Conservation (phyloP, 2,888 invertebrate species). For the Trilocha varians region DNA sequence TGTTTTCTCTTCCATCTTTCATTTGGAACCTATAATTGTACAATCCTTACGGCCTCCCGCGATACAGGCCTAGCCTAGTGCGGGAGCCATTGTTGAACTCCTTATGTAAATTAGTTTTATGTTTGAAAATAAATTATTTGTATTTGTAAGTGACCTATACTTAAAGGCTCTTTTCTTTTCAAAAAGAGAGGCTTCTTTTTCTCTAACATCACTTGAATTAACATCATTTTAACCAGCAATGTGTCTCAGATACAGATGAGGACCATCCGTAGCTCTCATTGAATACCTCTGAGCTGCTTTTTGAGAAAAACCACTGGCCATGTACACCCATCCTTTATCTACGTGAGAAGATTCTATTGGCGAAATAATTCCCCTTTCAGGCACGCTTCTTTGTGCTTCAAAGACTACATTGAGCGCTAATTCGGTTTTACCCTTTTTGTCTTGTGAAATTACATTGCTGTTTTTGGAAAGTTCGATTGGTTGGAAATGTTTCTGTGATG, state of each 20-base stretch:
- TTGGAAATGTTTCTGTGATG: too few species aligned
- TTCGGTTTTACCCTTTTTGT: not conserved
- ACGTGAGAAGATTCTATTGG: slow-evolving; percentile 54
- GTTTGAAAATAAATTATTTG: too few species aligned
- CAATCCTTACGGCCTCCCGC: too few species aligned
- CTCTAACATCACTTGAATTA: not conserved
- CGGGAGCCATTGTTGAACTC: too few species aligned
- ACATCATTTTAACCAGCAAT: slow-evolving; percentile 12
- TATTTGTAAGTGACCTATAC: too few species aligned
- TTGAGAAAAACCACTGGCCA: slow-evolving; percentile 53
- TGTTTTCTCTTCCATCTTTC: too few species aligned
- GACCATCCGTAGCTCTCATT: slow-evolving; percentile 31
- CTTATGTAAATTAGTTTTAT: too few species aligned
- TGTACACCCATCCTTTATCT: slow-evolving; percentile 39
- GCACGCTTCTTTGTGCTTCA: slow-evolving; percentile 30
- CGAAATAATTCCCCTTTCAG: slow-evolving; percentile 48
- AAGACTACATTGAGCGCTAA: slow-evolving; percentile 17
- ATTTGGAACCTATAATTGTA: too few species aligned
- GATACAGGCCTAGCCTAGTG: too few species aligned
- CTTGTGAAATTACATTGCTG: not conserved
- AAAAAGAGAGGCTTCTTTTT: too few species aligned
- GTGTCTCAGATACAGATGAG: slow-evolving; percentile 28
- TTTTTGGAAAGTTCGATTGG: not conserved
- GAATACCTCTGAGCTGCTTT: slow-evolving; percentile 43
- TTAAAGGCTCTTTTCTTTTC: too few species aligned